Percentiles rank a stretch among this genome's conserved stretches.
Conservation (phyloP, 2,113 vertebrate genomes). For the Isurus oxyrinchus region DNA sequence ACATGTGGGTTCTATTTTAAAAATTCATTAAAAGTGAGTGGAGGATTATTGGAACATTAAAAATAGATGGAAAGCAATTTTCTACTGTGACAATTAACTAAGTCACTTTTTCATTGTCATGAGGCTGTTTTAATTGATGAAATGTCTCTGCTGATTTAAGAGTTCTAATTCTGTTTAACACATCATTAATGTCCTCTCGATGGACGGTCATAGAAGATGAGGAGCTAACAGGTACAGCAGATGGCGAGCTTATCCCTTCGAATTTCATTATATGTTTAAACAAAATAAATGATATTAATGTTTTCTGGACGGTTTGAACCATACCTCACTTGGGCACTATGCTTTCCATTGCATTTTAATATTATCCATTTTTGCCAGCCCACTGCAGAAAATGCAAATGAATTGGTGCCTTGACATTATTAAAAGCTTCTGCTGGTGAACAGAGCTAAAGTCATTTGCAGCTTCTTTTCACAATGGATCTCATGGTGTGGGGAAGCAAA, state of each 20-base stretch:
- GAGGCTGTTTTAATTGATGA: constrained; percentile 37
- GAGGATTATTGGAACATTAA: constrained; percentile 36
- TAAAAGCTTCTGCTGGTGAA: constrained; percentile 23
- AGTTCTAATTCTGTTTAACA: constrained; percentile 31
- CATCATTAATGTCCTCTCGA: constrained; percentile 37
- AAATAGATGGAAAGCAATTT: constrained; percentile 34
- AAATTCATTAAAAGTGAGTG: constrained; percentile 16
- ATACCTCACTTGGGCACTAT: constrained; percentile 9
- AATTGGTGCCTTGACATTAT: constrained; percentile 36
- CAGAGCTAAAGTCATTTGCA: constrained; percentile 29
- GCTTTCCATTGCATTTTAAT: constrained; percentile 14
- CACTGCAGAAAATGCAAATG: constrained; percentile 25
- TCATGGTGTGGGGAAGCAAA: neutral
- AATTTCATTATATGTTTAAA: neutral
- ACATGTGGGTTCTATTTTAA: constrained; percentile 45
- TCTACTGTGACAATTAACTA: constrained; percentile 36
- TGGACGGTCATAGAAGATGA: neutral
- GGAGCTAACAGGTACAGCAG: neutral
- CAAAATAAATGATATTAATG: neutral
- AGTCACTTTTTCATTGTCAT: constrained; percentile 34
- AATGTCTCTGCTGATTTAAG: constrained; percentile 40
- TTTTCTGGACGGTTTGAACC: neutral
- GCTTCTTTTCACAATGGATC: constrained; percentile 25
- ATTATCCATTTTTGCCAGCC: neutral
- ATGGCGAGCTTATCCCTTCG: neutral